Conservation (phyloP, 2,888 invertebrate genomes). For the Aelia acuminata region DNA sequence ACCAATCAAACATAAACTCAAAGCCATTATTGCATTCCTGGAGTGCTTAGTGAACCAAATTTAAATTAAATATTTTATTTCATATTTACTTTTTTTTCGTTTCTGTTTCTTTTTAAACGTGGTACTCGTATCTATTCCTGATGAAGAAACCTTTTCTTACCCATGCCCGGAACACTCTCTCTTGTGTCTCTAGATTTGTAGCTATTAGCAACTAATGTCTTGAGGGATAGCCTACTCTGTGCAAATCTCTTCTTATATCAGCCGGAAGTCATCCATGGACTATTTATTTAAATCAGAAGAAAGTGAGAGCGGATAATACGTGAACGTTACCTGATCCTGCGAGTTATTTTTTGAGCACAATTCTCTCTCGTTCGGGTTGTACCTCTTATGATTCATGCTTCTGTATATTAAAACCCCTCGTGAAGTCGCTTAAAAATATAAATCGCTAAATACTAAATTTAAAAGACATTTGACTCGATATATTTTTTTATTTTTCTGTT, state of each 20-base stretch:
- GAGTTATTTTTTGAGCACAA: background rate
- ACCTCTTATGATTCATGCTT: background rate
- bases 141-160: too few relatives aligned
- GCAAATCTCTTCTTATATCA: background rate
- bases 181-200: background rate
- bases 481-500: too few relatives aligned
- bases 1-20: too few relatives aligned
- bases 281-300: conserved; percentile 46
- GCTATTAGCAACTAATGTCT: background rate
- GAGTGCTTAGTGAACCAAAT: too few relatives aligned
- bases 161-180: background rate
- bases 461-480: too few relatives aligned
- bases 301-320: conserved; percentile 2
- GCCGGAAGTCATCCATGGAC: background rate
- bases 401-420: background rate
- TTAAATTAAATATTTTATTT: too few relatives aligned
- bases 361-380: background rate
- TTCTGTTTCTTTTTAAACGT: too few relatives aligned
- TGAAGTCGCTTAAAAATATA: background rate
- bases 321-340: background rate
- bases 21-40: too few relatives aligned
- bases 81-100: too few relatives aligned
- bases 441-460: background rate
- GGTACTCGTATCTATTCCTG: too few relatives aligned
- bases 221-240: background rate